Conservation (phyloP, 92 coral and sea anemone species). For the Parazoanthus atlanticus region DNA sequence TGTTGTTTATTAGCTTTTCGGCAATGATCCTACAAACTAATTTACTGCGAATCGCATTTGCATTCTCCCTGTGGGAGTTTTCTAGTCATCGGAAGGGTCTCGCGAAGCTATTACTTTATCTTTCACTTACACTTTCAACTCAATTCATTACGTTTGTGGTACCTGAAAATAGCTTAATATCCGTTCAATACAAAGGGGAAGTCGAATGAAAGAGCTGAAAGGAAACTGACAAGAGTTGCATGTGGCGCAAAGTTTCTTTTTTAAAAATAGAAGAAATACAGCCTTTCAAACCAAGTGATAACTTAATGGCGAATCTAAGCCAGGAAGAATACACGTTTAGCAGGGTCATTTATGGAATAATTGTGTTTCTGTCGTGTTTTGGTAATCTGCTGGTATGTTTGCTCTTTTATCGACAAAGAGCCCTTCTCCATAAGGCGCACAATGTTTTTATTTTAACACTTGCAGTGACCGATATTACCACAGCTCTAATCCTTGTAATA, state of each 20-base stretch:
- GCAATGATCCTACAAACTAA: background rate
- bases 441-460: conserved; percentile 43
- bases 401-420: conserved; percentile 23
- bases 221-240: background rate
- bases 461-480: conserved; percentile 32
- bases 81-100: background rate
- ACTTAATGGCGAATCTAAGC: background rate
- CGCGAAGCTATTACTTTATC: background rate
- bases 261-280: background rate
- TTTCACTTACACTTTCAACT: background rate
- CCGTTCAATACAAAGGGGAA: background rate
- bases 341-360: conserved; percentile 9
- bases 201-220: background rate
- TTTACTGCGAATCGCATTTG: background rate
- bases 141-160: background rate
- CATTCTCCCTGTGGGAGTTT: background rate
- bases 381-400: conserved; percentile 32
- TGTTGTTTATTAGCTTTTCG: background rate
- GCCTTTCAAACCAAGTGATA: background rate
- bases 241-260: background rate
- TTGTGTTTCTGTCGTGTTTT: conserved; percentile 18
- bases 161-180: background rate
- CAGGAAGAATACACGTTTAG: background rate
- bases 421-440: conserved; percentile 27
- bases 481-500: conserved; percentile 2